A percentile compares a stretch with the other conserved stretches of the same genome.
phyloP scores from a whole-genome alignment of 2,888 invertebrate genomes.

The Drosophila atripex region DNA sequence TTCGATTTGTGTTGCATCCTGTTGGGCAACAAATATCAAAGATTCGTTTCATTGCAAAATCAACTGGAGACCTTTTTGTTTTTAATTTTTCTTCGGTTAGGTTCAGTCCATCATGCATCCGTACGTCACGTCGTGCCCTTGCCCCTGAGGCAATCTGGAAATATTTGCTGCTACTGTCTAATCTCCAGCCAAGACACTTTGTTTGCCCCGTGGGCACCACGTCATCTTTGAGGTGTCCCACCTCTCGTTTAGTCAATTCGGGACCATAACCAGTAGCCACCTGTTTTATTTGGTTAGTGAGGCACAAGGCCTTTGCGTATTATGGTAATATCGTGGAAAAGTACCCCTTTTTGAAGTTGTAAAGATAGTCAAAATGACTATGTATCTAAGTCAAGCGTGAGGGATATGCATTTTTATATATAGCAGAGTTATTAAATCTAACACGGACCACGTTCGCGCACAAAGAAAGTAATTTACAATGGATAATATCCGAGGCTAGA shows the following conservation, averaged over 20 bases:
- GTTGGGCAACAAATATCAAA: not conserved
- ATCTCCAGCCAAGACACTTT: conserved; percentile 13
- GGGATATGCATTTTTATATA: conserved; percentile 32
- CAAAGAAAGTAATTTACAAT: conserved; percentile 40
- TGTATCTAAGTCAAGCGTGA: not conserved
- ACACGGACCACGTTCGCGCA: conserved; percentile 16
- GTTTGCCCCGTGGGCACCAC: not conserved
- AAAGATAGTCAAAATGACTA: conserved; percentile 4
- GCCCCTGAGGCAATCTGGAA: conserved; percentile 5
- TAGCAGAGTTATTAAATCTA: conserved; percentile 11
- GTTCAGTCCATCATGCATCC: conserved; percentile 8
- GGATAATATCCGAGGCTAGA: conserved; percentile 12
- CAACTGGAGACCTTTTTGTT: not conserved
- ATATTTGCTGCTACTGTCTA: conserved; percentile 4
- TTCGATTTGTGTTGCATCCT: conserved; percentile 18
- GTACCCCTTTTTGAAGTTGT: conserved; percentile 28
- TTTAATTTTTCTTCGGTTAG: not conserved
- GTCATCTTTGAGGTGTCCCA: not conserved
- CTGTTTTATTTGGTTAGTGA: conserved; percentile 9
- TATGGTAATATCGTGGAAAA: conserved; percentile 21
- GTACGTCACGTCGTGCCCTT: conserved; percentile 31
- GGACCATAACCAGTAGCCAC: conserved; percentile 38
- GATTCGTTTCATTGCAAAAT: not conserved
- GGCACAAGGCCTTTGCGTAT: not conserved
- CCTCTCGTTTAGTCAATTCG: not conserved